Conservation (phyloP, 2,888 invertebrate genomes). For the Nomada goodeniana region DNA sequence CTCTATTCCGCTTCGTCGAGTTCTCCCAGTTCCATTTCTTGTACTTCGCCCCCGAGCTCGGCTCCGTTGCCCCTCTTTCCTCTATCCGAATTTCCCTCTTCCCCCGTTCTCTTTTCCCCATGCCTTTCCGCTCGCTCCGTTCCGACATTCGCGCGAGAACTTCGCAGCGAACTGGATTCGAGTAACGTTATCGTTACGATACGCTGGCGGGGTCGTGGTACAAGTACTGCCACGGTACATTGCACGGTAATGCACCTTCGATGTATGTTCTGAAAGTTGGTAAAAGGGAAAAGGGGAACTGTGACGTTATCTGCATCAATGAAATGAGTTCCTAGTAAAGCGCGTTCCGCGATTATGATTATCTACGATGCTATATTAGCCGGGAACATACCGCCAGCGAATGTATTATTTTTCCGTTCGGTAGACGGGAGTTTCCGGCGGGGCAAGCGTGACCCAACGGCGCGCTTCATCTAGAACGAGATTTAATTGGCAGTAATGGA, state of each 20-base stretch:
- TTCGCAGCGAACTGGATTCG: not conserved
- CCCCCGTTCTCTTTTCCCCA: not conserved
- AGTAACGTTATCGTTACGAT: conserved; percentile 15
- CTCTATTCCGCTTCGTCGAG: not conserved
- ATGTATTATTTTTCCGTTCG: not conserved
- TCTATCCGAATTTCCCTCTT: not conserved
- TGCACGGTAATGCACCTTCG: conserved; percentile 3
- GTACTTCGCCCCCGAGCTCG: not conserved
- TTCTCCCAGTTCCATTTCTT: conserved; percentile 1
- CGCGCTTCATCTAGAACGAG: conserved; percentile 1
- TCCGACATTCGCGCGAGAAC: conserved; percentile 4
- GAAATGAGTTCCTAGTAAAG: too few species aligned
- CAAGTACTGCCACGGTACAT: not conserved
- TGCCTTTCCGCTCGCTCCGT: not conserved
- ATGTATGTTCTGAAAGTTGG: not conserved
- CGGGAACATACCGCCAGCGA: not conserved
- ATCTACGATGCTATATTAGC: too few species aligned
- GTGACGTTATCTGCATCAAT: too few species aligned
- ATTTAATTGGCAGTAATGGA: conserved; percentile 44
- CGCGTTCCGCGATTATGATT: too few species aligned
- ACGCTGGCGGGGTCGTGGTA: not conserved
- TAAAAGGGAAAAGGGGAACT: not conserved
- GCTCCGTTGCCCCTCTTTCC: not conserved
- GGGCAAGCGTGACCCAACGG: not conserved
- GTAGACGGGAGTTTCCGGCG: not conserved